Evolutionary conservation across 2,888 invertebrate species (phyloP), one percentile per base, ranked within the genome.

Genomic region (Drosophila seclusa): DNA sequence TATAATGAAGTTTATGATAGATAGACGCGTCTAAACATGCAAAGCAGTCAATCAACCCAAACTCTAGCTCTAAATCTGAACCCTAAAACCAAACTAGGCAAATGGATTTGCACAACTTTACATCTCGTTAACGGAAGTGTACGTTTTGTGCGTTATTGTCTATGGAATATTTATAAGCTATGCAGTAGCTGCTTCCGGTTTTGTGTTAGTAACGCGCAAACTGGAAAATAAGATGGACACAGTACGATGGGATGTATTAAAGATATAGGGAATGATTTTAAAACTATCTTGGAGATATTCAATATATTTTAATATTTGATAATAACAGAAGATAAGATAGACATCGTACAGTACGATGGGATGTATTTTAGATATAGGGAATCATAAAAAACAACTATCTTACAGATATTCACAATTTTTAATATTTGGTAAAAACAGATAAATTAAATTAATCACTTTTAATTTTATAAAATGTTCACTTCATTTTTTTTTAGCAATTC

Each of bases 1-100:
- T 21, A 79, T 88, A 79, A 88, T 89, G 74, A 81, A 90, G 75
- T 78, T 83, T 70, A 78, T 76, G 76, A 54, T 54, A 38, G 13
- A 66, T 40, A 55, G n/a, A 52, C 34, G 29, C 24, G 38, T 29
- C 49, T 54, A 16, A 45, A 36, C 65, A 71, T 61, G 57, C 64
- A 70, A 60, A 72, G 68, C 75, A 71, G 72, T 86, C 84, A 71
- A 88, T 86, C 87, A 80, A 68, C 32, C 62, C 31, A 63, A 58
- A 64, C 32, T 13, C 38, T 16, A 45, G 13, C 16, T 24, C n/a
- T 0, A 2, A 52, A 36, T 34, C 34, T 16, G 16, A 60, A 57
- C 45, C 38, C 27, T n/a, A 55, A 45, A 45, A 36, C 18, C 40
- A 5, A 48, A 32, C 40, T 11, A 53, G 55, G 59, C 69, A 57